A percentile compares a stretch with the other conserved stretches of the same genome.
phyloP scores from a whole-genome alignment of 2,113 vertebrate genomes.

The Egretta garzetta region DNA sequence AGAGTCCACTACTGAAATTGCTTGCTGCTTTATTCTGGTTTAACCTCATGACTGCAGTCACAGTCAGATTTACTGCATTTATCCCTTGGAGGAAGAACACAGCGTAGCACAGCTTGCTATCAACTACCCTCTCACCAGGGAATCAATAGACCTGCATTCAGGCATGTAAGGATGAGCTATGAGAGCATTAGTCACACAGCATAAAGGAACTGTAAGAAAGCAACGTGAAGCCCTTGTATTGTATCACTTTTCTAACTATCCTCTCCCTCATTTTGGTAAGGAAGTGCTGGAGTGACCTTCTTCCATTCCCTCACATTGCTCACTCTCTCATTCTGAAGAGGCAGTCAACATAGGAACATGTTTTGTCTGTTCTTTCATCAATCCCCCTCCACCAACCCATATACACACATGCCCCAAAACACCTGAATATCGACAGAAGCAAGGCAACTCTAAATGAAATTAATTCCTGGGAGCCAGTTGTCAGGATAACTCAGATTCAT shows the following conservation, averaged over 20 bases:
- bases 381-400: not conserved
- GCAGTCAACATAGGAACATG: not conserved
- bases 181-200: not conserved
- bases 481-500: not conserved
- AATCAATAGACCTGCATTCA: not conserved
- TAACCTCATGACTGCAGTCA: fast-evolving
- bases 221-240: not conserved
- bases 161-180: not conserved
- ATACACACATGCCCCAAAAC: not conserved
- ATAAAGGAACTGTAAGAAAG: not conserved
- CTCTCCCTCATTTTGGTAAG: not conserved
- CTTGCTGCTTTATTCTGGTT: not conserved
- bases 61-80: not conserved
- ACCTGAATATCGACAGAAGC: not conserved
- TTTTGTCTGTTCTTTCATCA: not conserved
- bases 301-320: not conserved
- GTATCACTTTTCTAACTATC: not conserved
- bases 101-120: not conserved
- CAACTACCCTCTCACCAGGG: not conserved
- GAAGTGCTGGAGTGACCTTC: not conserved
- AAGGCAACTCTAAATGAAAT: not conserved
- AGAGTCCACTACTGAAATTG: not conserved
- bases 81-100: not conserved
- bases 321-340: not conserved
- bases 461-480: not conserved